Conservation (phyloP, 2,113 vertebrate species). For the Lutjanus erythropterus region DNA sequence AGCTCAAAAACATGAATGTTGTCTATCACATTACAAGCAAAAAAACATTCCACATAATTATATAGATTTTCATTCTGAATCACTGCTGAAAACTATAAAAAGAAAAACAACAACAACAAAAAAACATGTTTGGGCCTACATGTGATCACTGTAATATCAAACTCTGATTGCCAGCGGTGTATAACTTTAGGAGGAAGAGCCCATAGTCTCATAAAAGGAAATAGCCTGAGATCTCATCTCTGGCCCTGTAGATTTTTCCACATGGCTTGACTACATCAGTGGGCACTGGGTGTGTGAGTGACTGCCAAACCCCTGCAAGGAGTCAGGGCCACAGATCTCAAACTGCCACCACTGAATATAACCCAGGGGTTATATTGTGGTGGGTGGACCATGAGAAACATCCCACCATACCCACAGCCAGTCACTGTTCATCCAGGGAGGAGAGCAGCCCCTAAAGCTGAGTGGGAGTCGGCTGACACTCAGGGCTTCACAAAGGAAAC, state of each 20-base stretch:
- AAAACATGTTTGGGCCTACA: too few relatives aligned
- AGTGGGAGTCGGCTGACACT: background rate
- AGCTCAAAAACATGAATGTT: too few relatives aligned
- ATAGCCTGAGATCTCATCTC: slow-evolving; percentile 6
- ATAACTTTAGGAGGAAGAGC: background rate
- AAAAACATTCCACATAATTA: too few relatives aligned
- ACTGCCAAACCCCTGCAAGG: background rate
- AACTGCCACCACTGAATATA: slow-evolving; percentile 14
- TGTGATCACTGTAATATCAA: background rate
- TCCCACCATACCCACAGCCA: slow-evolving; percentile 1
- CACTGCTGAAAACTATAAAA: too few relatives aligned
- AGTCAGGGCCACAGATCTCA: background rate
- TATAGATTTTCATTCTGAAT: too few relatives aligned
- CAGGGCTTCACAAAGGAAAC: background rate
- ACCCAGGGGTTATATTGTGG: slow-evolving; percentile 1
- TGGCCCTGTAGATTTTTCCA: slow-evolving; percentile 13
- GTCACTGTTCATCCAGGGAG: slow-evolving; percentile 1
- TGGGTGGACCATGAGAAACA: slow-evolving; percentile 32
- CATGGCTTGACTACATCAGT: slow-evolving; percentile 10
- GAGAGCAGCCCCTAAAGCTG: background rate
- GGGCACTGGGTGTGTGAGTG: background rate
- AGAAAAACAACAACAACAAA: background rate
- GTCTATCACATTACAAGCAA: too few relatives aligned
- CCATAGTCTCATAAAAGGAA: background rate
- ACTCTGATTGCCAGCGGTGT: background rate